Evolutionary conservation across 2,797 vertebrate species (phyloP).

Genomic region (Chelmon rostratus): DNA sequence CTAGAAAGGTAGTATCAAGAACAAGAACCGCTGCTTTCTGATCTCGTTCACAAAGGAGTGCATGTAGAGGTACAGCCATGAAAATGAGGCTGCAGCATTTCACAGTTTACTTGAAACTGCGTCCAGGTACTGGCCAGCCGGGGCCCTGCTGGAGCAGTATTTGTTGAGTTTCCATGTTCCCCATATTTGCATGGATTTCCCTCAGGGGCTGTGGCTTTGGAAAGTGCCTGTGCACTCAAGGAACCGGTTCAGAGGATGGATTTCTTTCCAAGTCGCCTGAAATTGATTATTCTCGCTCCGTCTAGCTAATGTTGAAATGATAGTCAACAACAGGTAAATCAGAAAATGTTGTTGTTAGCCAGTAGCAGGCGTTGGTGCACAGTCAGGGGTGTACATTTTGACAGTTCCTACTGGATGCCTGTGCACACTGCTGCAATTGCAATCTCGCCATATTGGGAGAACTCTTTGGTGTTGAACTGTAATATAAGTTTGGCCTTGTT

Average conservation of each 20-base stretch:
- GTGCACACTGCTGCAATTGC: background rate
- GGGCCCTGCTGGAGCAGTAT: no score
- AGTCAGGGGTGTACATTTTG: background rate
- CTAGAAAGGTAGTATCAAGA: background rate
- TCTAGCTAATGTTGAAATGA: background rate
- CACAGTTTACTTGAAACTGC: no score
- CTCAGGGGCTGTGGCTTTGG: background rate
- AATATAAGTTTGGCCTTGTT: background rate
- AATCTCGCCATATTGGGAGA: background rate
- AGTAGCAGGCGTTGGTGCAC: background rate
- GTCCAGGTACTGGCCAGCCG: no score
- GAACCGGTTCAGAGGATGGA: background rate
- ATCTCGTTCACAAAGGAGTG: background rate
- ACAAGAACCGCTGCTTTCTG: background rate
- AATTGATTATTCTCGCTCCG: background rate
- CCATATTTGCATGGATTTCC: no score
- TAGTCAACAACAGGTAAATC: no score
- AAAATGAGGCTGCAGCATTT: background rate
- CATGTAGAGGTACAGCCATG: background rate
- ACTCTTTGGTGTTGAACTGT: background rate
- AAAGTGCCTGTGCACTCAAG: background rate
- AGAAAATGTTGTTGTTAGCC: background rate
- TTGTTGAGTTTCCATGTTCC: no score
- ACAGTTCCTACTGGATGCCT: no score
- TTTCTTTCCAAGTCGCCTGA: background rate